Evolutionary conservation across 1,140 invertebrate genomes (phyloP).

Genomic region (Steinernema khuongi): DNA sequence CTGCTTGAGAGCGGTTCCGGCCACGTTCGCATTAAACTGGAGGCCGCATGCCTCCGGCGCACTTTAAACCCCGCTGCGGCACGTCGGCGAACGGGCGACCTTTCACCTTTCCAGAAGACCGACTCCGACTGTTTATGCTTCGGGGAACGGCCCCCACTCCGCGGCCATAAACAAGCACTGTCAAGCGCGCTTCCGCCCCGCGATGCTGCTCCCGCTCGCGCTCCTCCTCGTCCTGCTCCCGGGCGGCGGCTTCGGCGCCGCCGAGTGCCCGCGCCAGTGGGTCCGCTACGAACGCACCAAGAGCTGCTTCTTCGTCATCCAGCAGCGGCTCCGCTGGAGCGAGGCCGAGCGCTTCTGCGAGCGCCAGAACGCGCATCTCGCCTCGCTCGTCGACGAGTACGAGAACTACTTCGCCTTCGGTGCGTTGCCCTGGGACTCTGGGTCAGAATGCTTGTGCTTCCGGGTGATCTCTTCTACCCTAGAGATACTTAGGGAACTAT

Average conservation of each 20-base stretch:
- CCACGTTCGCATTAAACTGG: no score
- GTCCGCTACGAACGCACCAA: slow-evolving; percentile 9
- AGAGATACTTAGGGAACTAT: background rate
- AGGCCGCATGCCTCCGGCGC: no score
- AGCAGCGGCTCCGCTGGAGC: slow-evolving; percentile 5
- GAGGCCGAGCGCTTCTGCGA: background rate
- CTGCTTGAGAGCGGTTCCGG: no score
- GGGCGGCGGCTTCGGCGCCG: background rate
- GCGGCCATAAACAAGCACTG: slow-evolving; percentile 8
- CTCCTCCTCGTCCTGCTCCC: background rate
- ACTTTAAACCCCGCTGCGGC: no score
- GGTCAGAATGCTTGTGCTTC: background rate
- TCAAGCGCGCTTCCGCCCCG: background rate
- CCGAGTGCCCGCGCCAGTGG: background rate
- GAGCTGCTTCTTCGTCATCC: background rate
- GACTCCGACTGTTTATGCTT: background rate
- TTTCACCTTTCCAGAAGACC: no score
- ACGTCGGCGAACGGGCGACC: no score
- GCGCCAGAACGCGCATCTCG: background rate
- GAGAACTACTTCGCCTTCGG: background rate
- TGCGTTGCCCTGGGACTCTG: background rate
- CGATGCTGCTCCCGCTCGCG: background rate
- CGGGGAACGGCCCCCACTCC: background rate
- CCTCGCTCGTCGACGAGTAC: slow-evolving; percentile 2
- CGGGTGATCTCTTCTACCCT: background rate